Conservation (phyloP, 2,888 invertebrate genomes). For the Orthosia cruda region DNA sequence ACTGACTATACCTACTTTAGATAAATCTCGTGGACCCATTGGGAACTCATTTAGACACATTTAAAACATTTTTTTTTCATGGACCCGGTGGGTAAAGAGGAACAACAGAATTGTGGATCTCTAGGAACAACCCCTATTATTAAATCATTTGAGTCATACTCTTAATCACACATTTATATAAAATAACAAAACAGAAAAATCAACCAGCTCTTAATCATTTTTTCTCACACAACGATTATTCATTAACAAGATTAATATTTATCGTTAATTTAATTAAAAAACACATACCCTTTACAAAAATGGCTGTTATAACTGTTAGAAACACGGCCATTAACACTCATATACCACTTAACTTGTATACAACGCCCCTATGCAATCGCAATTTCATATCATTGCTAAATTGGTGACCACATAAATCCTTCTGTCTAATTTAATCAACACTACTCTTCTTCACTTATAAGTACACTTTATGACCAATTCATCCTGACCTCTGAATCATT, state of each 20-base stretch:
- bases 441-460: conserved; percentile 83
- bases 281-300: conserved; percentile 59
- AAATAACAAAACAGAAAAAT: conserved; percentile 8
- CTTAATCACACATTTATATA: conserved; percentile 5
- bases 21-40: too few relatives aligned
- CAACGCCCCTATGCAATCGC: conserved; percentile 85
- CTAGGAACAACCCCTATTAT: too few relatives aligned
- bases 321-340: conserved; percentile 73
- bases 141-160: neutral
- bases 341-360: conserved; percentile 81
- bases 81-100: too few relatives aligned
- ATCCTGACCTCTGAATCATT: conserved; percentile 73
- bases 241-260: conserved; percentile 59
- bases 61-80: too few relatives aligned
- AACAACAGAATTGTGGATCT: too few relatives aligned
- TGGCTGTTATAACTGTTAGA: conserved; percentile 64
- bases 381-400: conserved; percentile 90
- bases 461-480: conserved; percentile 77
- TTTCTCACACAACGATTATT: conserved; percentile 45
- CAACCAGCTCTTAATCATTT: conserved; percentile 21
- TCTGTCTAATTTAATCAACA: conserved; percentile 91
- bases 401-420: conserved; percentile 89
- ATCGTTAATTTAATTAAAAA: conserved; percentile 65
- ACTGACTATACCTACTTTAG: too few relatives aligned
- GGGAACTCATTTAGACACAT: too few relatives aligned